Conservation (phyloP, 2,113 vertebrate genomes). For the Sigmodon hispidus region DNA sequence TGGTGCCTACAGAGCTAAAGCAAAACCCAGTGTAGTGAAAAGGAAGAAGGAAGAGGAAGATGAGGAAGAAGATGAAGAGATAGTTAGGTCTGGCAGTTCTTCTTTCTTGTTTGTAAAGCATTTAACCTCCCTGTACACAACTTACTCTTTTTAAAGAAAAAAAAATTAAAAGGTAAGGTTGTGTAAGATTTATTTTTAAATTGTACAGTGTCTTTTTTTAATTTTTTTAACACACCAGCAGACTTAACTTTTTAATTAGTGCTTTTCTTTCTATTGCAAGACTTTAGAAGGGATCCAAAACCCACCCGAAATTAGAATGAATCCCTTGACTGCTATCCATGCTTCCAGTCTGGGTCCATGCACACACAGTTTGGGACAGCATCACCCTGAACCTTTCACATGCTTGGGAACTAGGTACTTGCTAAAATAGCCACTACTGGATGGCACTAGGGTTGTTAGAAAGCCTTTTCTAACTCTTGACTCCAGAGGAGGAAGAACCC, state of each 20-base stretch:
- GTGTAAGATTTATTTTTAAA: too few species aligned
- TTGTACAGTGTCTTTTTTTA: too few species aligned
- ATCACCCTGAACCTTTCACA: not conserved
- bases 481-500: constrained; percentile 35
- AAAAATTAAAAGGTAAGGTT: too few species aligned
- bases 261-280: not conserved
- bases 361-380: not conserved
- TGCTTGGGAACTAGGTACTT: not conserved
- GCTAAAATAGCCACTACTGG: constrained; percentile 66
- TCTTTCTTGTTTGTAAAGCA: too few species aligned
- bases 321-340: not conserved
- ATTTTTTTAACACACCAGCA: not conserved
- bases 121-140: too few species aligned
- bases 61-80: too few species aligned
- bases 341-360: not conserved
- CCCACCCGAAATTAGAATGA: not conserved
- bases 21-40: too few species aligned
- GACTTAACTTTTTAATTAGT: constrained; percentile 8
- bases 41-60: too few species aligned
- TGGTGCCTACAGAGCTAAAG: too few species aligned
- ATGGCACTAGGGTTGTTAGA: constrained; percentile 67
- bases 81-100: too few species aligned
- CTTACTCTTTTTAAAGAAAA: too few species aligned
- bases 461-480: constrained; percentile 61
- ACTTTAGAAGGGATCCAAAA: constrained; percentile 18